phyloP scores from a whole-genome alignment of 2,888 invertebrate genomes.

The Pterostichus madidus region DNA sequence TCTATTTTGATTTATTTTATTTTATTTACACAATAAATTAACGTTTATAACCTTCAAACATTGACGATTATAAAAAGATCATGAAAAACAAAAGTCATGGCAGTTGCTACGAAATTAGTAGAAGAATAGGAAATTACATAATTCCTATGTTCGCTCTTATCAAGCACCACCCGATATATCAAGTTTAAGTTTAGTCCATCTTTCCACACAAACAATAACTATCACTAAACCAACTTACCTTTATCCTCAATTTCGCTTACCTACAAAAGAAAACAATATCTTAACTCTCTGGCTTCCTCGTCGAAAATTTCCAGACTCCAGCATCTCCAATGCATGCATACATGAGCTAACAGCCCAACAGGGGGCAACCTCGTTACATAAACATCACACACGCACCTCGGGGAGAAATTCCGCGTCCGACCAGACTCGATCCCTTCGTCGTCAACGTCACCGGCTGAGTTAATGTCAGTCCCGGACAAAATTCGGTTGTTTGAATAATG shows the following conservation, averaged over 20 bases:
- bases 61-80: too few species aligned
- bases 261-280: slow-evolving; percentile 6
- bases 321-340: neutral
- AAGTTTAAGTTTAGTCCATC: neutral
- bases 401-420: slow-evolving; percentile 43
- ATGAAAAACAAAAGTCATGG: too few species aligned
- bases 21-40: too few species aligned
- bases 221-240: too few species aligned
- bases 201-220: neutral
- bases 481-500: slow-evolving; percentile 35
- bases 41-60: too few species aligned
- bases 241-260: too few species aligned
- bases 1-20: too few species aligned
- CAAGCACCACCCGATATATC: too few species aligned
- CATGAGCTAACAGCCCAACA: neutral
- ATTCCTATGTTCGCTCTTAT: too few species aligned
- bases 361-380: slow-evolving; percentile 43
- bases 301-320: too few species aligned
- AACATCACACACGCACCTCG: slow-evolving; percentile 22
- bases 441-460: slow-evolving; percentile 9
- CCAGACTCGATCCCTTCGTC: neutral
- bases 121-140: too few species aligned
- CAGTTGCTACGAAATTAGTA: neutral
- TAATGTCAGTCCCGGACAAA: slow-evolving; percentile 18
- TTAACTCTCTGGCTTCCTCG: neutral